Percentiles rank a stretch among this genome's conserved stretches.
phyloP scores from a whole-genome alignment of 1,140 invertebrate species.

The Trachymyrmex septentrionalis region DNA sequence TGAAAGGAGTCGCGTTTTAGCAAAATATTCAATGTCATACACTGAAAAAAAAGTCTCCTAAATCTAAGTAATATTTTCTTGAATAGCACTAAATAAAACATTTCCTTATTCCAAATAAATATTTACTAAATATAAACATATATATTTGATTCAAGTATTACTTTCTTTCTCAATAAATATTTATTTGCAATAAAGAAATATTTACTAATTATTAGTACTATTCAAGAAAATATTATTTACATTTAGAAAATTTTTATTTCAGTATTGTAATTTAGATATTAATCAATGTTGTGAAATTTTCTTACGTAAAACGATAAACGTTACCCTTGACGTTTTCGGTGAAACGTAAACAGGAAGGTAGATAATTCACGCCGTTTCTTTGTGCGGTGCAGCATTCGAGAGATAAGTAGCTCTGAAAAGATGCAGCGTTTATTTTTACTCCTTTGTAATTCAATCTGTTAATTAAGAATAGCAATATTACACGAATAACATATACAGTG shows the following conservation, averaged over 20 bases:
- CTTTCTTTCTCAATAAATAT: no score
- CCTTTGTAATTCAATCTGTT: constrained; percentile 3
- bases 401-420: constrained; percentile 27
- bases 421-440: neutral
- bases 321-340: constrained; percentile 34
- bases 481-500: neutral
- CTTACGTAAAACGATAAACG: constrained; percentile 37
- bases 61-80: no score
- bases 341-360: constrained; percentile 51
- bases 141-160: no score
- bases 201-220: no score
- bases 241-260: no score
- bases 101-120: no score
- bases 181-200: no score
- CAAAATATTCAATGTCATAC: constrained; percentile 3
- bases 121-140: no score
- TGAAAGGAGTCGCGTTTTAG: neutral
- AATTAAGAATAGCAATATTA: neutral
- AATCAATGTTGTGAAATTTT: constrained; percentile 44
- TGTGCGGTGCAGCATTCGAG: neutral
- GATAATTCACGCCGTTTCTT: constrained; percentile 30
- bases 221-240: no score
- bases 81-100: no score
- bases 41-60: no score
- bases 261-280: neutral